Percentiles rank a stretch among this genome's conserved stretches.
phyloP scores from a whole-genome alignment of 2,113 vertebrate species.

The Zosterops borbonicus region DNA sequence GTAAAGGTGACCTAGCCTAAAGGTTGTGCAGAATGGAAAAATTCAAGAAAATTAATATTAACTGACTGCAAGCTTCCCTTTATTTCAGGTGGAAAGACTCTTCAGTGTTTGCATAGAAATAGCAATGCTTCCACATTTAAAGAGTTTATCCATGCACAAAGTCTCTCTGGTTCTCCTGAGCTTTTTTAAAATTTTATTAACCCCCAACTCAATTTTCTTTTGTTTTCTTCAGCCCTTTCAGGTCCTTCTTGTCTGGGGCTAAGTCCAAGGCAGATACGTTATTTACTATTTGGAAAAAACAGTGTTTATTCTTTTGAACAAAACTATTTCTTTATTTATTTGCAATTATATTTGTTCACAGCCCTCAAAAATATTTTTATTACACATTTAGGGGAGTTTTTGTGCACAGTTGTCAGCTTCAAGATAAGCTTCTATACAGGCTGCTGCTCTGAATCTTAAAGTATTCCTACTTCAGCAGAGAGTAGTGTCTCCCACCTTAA shows the following conservation, averaged over 20 bases:
- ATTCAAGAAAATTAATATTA: background rate
- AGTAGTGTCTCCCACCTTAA: background rate
- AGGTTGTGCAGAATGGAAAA: background rate
- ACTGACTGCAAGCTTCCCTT: background rate
- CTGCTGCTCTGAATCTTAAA: background rate
- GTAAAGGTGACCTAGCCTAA: background rate
- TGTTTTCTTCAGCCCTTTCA: background rate
- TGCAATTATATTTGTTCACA: background rate
- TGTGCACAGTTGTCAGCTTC: background rate
- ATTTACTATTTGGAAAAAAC: background rate
- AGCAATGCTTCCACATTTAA: background rate
- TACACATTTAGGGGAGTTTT: background rate
- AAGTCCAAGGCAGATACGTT: background rate
- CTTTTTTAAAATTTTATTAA: background rate
- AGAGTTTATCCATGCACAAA: background rate
- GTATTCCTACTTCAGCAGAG: background rate
- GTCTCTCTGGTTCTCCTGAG: background rate
- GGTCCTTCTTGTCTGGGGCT: background rate
- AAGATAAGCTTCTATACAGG: background rate
- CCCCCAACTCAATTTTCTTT: background rate
- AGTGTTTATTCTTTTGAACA: background rate
- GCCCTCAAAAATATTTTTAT: background rate
- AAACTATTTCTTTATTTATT: background rate
- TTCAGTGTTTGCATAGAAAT: background rate
- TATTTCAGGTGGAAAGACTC: background rate